Base-by-base conservation (phyloP, 2,797 vertebrate genomes). In the Oryzias sinensis region DNA sequence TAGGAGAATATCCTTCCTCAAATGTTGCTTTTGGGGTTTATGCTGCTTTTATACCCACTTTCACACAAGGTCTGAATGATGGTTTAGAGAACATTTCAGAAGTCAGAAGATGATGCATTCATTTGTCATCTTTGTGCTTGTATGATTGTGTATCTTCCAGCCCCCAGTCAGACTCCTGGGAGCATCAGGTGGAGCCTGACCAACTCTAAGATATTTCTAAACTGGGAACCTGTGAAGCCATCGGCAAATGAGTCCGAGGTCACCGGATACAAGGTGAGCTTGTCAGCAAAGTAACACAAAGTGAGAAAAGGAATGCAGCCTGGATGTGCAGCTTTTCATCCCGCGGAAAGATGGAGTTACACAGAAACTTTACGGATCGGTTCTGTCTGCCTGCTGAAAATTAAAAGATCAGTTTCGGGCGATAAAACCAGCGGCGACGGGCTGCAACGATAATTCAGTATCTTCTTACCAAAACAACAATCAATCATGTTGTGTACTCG, bases 171-270 rank as follows among this genome's bases (percentile, higher is more conserved):
- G 77, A 91, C 93, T 15, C 94, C 93, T 0, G 90, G 85, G 14
- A 95, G 95, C 68, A 94, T 95, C 0, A 89, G 93, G 70, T 97
- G 94, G 94, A 94, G 91, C 74, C 71, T 96, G 87, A 93, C 91
- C 64, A 91, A 95, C 76, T 96, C 94, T 20, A 95, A 94, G 85
- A 89, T 96, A 69, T 93, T 92, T 86, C 83, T 96, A 78, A 95
- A 94, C 68, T 96, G 94, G 94, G 93, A 96, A 56, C 93, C 93
- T 0, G 92, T 96, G 37, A 95, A 93, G 86, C 94, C 93, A 3
- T 92, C 92, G 93, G 92, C 94, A 80, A 96, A 96, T 41, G 94
- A 96, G 77, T 97, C 95, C 2, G 90, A 95, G 75, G 93, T 96
- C 59, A 73, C 93, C 43, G 94, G 94, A 73, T 96, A 96, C 84